Percentiles rank a stretch among this genome's conserved stretches.
Conservation (phyloP, 1,140 invertebrate genomes). For the Octopus sinensis region DNA sequence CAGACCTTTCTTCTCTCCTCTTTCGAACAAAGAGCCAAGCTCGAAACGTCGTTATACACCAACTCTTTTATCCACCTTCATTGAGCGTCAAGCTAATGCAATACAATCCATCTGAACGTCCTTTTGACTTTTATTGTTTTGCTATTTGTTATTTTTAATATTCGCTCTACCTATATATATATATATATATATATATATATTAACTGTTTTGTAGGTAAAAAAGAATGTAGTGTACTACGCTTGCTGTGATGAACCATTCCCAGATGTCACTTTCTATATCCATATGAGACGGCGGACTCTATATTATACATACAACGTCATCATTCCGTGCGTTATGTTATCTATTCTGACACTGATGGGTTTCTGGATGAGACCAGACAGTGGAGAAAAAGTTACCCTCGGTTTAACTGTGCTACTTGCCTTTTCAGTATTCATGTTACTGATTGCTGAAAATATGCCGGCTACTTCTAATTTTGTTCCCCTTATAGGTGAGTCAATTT, state of each 20-base stretch:
- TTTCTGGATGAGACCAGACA: constrained; percentile 51
- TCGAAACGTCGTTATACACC: neutral
- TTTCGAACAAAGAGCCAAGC: neutral
- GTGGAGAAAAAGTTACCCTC: constrained; percentile 49
- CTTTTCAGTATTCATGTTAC: constrained; percentile 55
- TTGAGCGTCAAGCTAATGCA: too few relatives aligned
- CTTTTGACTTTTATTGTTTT: too few relatives aligned
- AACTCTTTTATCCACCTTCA: too few relatives aligned
- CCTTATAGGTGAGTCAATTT: constrained; percentile 41
- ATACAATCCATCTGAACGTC: too few relatives aligned
- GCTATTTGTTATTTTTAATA: too few relatives aligned
- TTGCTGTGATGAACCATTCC: constrained; percentile 60
- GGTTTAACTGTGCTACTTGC: constrained; percentile 51
- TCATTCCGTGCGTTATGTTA: constrained; percentile 51
- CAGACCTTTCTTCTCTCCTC: too few relatives aligned
- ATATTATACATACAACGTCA: constrained; percentile 52
- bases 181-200: too few relatives aligned
- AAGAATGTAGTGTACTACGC: constrained; percentile 38
- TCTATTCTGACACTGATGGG: constrained; percentile 45
- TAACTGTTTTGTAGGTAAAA: neutral
- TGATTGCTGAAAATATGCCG: constrained; percentile 55
- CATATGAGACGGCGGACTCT: constrained; percentile 44
- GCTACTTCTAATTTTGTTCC: constrained; percentile 51
- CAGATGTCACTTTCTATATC: constrained; percentile 62
- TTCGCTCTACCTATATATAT: too few relatives aligned